These are phyloP conservation scores for Scotopteryx bipunctaria DNA, from an alignment of 2,888 invertebrate genomes.

Conservation along the genomic window DNA sequence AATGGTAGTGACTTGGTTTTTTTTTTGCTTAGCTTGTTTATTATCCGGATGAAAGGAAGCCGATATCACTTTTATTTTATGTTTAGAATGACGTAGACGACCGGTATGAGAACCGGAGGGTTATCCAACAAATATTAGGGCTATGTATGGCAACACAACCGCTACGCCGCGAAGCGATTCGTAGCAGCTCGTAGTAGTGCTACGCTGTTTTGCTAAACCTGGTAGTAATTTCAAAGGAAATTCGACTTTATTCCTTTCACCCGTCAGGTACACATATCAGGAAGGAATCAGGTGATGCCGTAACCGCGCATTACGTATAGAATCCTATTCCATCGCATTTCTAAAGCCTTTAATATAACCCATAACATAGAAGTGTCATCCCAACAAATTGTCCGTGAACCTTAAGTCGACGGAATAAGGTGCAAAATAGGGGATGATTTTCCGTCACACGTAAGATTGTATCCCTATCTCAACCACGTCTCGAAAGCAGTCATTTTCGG, in stretches of 20 bases:
- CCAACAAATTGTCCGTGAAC: background rate
- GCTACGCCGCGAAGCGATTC: background rate
- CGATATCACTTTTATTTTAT: no score
- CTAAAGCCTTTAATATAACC: conserved; percentile 8
- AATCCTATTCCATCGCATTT: conserved; percentile 6
- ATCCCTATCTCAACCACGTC: conserved; percentile 7
- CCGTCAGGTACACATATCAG: background rate
- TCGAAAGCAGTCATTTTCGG: conserved; percentile 15
- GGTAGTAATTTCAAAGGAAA: background rate
- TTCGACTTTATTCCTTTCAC: background rate
- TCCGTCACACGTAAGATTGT: background rate
- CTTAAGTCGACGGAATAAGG: conserved; percentile 8
- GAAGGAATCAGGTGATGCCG: conserved; percentile 1
- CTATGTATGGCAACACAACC: no score
- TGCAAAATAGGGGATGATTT: background rate
- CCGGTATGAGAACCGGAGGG: no score
- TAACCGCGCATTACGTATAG: background rate
- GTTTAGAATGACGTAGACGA: no score
- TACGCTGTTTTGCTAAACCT: background rate
- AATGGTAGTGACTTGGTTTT: no score
- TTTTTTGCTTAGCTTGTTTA: no score
- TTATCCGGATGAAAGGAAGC: no score
- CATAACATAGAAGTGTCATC: conserved; percentile 1
- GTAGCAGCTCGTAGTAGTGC: background rate
- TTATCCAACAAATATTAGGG: no score